A percentile compares a stretch with the other conserved stretches of the same genome.
Conservation (phyloP, 1,140 invertebrate species). For the Linepithema humile region DNA sequence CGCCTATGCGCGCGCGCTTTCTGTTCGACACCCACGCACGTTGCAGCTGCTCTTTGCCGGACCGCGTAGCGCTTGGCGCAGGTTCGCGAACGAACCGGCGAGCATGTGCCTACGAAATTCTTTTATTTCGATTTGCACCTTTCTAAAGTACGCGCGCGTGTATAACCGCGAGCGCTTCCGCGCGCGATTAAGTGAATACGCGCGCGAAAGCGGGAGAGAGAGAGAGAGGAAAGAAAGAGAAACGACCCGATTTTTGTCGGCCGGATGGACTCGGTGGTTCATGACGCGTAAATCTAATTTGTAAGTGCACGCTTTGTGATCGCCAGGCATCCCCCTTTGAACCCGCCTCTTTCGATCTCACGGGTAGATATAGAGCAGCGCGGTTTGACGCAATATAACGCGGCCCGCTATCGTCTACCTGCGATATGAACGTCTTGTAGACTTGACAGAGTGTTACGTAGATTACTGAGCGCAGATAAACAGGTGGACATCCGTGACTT, state of each 20-base stretch:
- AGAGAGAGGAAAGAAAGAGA: not conserved
- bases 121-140: slow-evolving; percentile 41
- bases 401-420: not conserved
- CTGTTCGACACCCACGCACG: slow-evolving; percentile 34
- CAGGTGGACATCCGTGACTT: not conserved
- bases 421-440: not conserved
- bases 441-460: not conserved
- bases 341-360: slow-evolving; percentile 36
- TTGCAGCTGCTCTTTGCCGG: slow-evolving; percentile 38
- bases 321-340: slow-evolving; percentile 20
- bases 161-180: not conserved
- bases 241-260: slow-evolving; percentile 23
- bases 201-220: not conserved
- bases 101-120: slow-evolving; percentile 10
- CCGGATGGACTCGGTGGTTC: slow-evolving; percentile 33
- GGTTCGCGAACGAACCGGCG: not conserved
- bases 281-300: slow-evolving; percentile 57
- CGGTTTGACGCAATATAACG: slow-evolving; percentile 26
- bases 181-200: slow-evolving; percentile 8
- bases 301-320: slow-evolving; percentile 46
- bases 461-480: not conserved
- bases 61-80: slow-evolving; percentile 1
- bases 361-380: slow-evolving; percentile 21
- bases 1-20: slow-evolving; percentile 12
- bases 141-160: slow-evolving; percentile 5